These are phyloP conservation scores for Amyelois transitella DNA, from an alignment of 1,140 invertebrate species.

Conservation along the genomic window DNA sequence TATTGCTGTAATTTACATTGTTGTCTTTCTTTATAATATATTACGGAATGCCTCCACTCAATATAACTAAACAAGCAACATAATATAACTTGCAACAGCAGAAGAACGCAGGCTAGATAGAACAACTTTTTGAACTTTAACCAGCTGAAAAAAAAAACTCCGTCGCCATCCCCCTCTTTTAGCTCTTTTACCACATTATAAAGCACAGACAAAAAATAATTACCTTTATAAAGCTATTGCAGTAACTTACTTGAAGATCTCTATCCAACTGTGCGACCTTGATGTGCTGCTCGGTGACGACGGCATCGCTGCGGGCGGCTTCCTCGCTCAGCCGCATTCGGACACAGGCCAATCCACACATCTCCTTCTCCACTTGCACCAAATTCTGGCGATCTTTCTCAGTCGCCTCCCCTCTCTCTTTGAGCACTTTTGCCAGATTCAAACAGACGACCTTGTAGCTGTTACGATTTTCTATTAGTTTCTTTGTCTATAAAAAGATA, in stretches of 20 bases:
- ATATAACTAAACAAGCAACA: no score
- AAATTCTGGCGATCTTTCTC: slow-evolving; percentile 31
- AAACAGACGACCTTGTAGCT: slow-evolving; percentile 30
- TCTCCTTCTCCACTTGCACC: slow-evolving; percentile 31
- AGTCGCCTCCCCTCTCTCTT: slow-evolving; percentile 19
- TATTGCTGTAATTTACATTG: no score
- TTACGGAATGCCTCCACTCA: no score
- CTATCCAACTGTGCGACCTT: slow-evolving; percentile 37
- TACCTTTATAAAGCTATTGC: no score
- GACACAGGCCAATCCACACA: slow-evolving; percentile 31
- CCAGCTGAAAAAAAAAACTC: no score
- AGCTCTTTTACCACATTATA: no score
- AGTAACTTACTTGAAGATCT: slow-evolving; percentile 40
- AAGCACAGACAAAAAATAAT: no score
- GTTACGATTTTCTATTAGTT: slow-evolving; percentile 46
- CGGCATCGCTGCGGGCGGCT: slow-evolving; percentile 22
- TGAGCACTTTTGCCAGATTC: slow-evolving; percentile 27
- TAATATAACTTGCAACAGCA: no score
- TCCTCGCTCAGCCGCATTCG: slow-evolving; percentile 36
- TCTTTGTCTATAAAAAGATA: slow-evolving; percentile 31
- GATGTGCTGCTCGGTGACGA: slow-evolving; percentile 37
- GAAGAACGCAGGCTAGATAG: no score
- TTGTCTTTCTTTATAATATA: no score
- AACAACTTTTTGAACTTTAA: no score
- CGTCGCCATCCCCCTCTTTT: no score